Conservation (phyloP, 2,113 vertebrate species). For the human region GRCh38 chr1:96576001-96576500, state of each 20-base stretch:
- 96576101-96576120: constrained; percentile 83
- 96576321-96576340: background rate
- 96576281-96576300: background rate
- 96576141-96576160: constrained; percentile 76
- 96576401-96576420: constrained; percentile 8
- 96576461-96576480: background rate
- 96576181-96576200: constrained; percentile 21
- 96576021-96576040: constrained; percentile 75
- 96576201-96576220: background rate
- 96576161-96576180: constrained; percentile 66
- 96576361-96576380: background rate
- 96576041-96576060: constrained; percentile 82
- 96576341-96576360: background rate
- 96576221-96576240: background rate
- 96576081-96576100: constrained; percentile 82
- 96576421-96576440: background rate
- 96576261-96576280: constrained; percentile 25
- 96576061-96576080: constrained; percentile 73
- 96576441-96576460: constrained; percentile 49
- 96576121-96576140: constrained; percentile 71
- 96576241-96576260: background rate
- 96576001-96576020: constrained; percentile 81
- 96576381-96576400: background rate
- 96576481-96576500: background rate
- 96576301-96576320: constrained; percentile 3